Percentiles rank a stretch among this genome's conserved stretches.
Conservation (phyloP, 2,888 invertebrate species). For the Volucella inflata region DNA sequence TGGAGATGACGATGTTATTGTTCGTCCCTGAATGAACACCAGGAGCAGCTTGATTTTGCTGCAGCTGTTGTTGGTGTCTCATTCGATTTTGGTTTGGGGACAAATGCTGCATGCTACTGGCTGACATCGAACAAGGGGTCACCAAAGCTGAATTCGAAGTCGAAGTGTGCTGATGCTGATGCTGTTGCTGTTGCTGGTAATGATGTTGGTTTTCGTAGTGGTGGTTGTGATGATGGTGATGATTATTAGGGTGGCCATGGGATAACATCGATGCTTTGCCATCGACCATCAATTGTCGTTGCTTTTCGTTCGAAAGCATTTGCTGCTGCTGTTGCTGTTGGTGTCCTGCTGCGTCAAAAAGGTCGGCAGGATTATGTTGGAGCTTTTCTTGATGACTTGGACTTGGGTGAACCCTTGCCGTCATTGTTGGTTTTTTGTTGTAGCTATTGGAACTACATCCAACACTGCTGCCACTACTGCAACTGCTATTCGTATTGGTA, state of each 20-base stretch:
- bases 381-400: conserved; percentile 66
- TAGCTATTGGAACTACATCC: conserved; percentile 69
- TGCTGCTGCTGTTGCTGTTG: conserved; percentile 46
- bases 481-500: conserved; percentile 52
- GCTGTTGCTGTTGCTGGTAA: conserved; percentile 18
- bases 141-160: conserved; percentile 5
- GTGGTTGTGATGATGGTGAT: conserved; percentile 23
- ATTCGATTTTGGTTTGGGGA: conserved; percentile 63
- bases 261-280: conserved; percentile 59
- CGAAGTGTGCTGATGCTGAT: conserved; percentile 35
- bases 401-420: conserved; percentile 29
- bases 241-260: conserved; percentile 38
- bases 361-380: conserved; percentile 49
- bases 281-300: conserved; percentile 63
- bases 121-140: conserved; percentile 44
- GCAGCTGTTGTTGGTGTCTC: conserved; percentile 54
- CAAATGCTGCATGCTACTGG: conserved; percentile 51
- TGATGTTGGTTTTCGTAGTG: conserved; percentile 53
- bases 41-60: conserved; percentile 48
- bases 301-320: conserved; percentile 64
- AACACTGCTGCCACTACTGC: conserved; percentile 59
- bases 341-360: conserved; percentile 18
- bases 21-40: conserved; percentile 65
- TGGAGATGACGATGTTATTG: conserved; percentile 59
- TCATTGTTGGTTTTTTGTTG: conserved; percentile 60